These are phyloP conservation scores for Lophochroa leadbeateri DNA, from an alignment of 2,113 vertebrate species.

Conservation along the genomic window DNA sequence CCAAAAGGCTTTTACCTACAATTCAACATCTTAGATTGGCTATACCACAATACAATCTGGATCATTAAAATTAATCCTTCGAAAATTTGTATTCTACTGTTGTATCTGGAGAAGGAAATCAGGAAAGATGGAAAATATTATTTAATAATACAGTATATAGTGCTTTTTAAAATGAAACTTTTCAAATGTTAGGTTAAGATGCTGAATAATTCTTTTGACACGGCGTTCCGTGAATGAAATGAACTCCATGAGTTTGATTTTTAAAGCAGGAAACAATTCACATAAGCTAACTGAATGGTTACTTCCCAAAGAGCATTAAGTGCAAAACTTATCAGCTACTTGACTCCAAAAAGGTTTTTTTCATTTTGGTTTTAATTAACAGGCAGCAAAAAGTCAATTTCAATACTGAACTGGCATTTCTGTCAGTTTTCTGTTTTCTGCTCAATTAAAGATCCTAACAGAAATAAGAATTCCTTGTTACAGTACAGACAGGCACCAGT, in stretches of 20 bases:
- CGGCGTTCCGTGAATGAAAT: neutral
- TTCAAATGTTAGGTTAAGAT: neutral
- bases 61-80: neutral
- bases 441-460: neutral
- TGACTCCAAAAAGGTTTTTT: neutral
- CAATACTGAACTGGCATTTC: neutral
- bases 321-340: neutral
- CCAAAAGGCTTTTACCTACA: neutral
- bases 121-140: neutral
- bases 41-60: neutral
- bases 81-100: neutral
- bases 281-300: neutral
- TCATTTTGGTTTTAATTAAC: neutral
- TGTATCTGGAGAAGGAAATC: neutral
- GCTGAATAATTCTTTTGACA: neutral
- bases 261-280: neutral
- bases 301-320: neutral
- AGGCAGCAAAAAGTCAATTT: neutral
- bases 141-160: neutral
- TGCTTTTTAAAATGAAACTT: neutral
- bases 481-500: neutral
- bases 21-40: neutral
- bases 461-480: neutral
- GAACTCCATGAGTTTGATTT: neutral
- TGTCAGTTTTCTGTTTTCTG: neutral